Evolutionary conservation across 2,797 vertebrate species (phyloP).

Genomic region (Pteropus rufus): DNA sequence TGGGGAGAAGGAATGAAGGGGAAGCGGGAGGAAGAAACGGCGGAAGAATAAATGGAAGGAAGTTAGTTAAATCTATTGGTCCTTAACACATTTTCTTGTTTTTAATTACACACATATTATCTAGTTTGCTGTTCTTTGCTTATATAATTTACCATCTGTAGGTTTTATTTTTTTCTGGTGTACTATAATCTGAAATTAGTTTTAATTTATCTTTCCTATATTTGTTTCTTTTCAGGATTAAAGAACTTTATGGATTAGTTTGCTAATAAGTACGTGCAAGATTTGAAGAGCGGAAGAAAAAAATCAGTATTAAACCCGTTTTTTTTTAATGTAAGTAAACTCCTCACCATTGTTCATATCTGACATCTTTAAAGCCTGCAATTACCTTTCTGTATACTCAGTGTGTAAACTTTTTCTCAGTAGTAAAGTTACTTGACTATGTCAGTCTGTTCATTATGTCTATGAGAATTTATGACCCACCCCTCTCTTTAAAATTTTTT

Average conservation of each 20-base stretch:
- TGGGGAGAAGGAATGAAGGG: neutral
- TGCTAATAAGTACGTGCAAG: neutral
- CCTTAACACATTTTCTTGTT: neutral
- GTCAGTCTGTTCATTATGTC: neutral
- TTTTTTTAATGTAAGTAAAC: slow-evolving; percentile 53
- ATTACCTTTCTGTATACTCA: neutral
- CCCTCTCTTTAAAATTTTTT: neutral
- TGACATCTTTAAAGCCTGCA: neutral
- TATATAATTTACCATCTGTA: neutral
- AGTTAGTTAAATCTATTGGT: neutral
- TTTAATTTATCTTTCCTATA: neutral
- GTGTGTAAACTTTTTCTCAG: neutral
- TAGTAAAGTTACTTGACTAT: neutral
- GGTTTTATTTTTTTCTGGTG: neutral
- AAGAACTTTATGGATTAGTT: slow-evolving; percentile 31
- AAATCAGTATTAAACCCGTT: neutral
- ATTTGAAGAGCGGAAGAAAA: slow-evolving; percentile 38
- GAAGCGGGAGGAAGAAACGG: neutral
- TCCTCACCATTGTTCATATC: neutral
- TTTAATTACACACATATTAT: neutral
- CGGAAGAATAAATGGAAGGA: neutral
- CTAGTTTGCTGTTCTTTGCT: neutral
- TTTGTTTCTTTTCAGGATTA: slow-evolving; percentile 46
- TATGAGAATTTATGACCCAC: neutral
- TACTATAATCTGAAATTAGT: slow-evolving; percentile 11